Percentiles rank a stretch among this genome's conserved stretches.
Evolutionary conservation across 2,797 vertebrate genomes (phyloP).

Genomic region (Typhlichthys eigenmanni): DNA sequence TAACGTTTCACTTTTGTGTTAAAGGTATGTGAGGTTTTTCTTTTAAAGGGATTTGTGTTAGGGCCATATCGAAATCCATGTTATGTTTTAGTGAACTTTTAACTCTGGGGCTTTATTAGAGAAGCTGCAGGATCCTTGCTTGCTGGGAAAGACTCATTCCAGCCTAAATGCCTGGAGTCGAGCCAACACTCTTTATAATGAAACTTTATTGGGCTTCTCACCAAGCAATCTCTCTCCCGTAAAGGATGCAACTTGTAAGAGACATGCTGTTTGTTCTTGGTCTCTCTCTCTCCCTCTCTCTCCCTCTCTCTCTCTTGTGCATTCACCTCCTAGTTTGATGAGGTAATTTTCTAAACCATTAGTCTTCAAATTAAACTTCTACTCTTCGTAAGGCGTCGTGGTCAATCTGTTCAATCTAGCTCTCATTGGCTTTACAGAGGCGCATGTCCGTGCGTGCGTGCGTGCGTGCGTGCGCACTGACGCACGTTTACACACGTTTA

Average conservation of each 20-base stretch:
- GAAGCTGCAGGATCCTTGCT: conserved; percentile 48
- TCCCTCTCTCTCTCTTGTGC: conserved; percentile 12
- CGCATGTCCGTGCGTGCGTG: conserved; percentile 3
- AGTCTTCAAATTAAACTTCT: conserved; percentile 12
- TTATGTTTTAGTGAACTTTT: conserved; percentile 57
- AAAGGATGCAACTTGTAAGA: conserved; percentile 20
- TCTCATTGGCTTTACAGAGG: not conserved
- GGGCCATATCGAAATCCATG: conserved; percentile 43
- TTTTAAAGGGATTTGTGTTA: conserved; percentile 29
- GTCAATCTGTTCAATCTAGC: conserved; percentile 13
- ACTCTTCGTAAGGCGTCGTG: conserved; percentile 11
- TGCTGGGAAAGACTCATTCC: conserved; percentile 38
- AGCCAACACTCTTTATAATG: conserved; percentile 33
- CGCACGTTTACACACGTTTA: not conserved
- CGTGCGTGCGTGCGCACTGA: conserved; percentile 9
- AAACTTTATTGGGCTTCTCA: conserved; percentile 22
- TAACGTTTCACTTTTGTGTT: conserved; percentile 37
- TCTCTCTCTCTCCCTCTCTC: conserved; percentile 17
- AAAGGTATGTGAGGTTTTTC: conserved; percentile 59
- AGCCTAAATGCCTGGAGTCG: conserved; percentile 45
- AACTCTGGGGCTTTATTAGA: conserved; percentile 44
- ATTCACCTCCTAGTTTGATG: conserved; percentile 15
- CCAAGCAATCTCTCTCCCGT: conserved; percentile 10
- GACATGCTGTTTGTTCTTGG: not conserved
- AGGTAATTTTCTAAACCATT: conserved; percentile 32